Evolutionary conservation across 2,888 invertebrate species (phyloP), one percentile per base, ranked within the genome.

Genomic region (Chironomus riparius): DNA sequence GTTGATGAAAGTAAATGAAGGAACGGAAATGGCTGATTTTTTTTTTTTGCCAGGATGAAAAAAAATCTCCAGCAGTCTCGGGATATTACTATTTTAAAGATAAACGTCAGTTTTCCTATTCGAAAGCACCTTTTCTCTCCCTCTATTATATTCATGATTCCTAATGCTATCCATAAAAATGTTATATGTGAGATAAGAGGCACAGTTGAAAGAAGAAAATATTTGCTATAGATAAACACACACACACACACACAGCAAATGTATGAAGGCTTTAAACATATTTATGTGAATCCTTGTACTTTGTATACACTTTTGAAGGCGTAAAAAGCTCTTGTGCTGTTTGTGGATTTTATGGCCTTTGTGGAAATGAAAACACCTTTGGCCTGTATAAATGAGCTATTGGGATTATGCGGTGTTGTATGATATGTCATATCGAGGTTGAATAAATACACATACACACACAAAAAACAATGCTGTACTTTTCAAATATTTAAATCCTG

Each of bases 141-240:
- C n/a, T 15, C 5, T 56, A 50, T 50, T 15, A 50, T 50, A 56
- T 56, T 56, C 56, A 56, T 56, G 56, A 56, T 56, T 56, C 18
- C 56, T 56, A 56, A 56, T 56, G 56, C 18, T 56, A 56, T 56
- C 56, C 56, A 18, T 56, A 56, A 56, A 56, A 56, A n/a, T 56
- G 56, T 18, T 56, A 15, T 56, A 18, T 56, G 18, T 56, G 56
- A 56, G 56, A 56, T 15, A 18, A 56, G 56, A 56, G 15, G 18
- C 7, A 56, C n/a, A 56, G 56, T 18, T 18, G 18, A 56, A 18
- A 56, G 15, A 1, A 56, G 15, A 10, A 50, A 56, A 72, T 72
- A 50, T 72, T 72, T 72, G 72, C 61, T 62, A 62, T 62, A 38
- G 61, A 72, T 72, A 72, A 72, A 72, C 56, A 62, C 24, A 24